Conservation (phyloP, 2,797 vertebrate species). For the Limosa lapponica region DNA sequence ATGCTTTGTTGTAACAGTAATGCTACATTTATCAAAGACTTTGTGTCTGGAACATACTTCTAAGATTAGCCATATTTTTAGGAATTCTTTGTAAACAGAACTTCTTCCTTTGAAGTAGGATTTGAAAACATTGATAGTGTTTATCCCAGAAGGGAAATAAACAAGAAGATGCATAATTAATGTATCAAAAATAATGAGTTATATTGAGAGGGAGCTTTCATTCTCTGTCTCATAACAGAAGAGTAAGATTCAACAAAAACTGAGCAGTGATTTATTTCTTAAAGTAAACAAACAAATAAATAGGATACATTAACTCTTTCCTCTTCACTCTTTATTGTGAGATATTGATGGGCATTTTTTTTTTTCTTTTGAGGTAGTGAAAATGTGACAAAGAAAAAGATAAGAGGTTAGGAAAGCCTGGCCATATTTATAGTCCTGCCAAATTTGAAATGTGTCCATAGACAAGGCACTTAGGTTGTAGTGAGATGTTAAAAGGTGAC, state of each 20-base stretch:
- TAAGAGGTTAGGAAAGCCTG: background rate
- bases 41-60: background rate
- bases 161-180: conserved; percentile 54
- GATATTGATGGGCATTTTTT: no score
- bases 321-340: background rate
- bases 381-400: background rate
- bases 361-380: background rate
- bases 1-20: background rate
- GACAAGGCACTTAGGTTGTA: background rate
- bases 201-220: background rate
- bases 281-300: no score
- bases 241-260: background rate
- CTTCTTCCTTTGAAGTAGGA: conserved; percentile 47
- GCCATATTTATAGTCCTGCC: background rate
- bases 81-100: conserved; percentile 1
- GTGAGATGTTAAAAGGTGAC: background rate
- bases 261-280: background rate
- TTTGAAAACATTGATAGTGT: conserved; percentile 37
- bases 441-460: background rate
- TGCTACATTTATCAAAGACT: background rate
- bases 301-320: background rate
- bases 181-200: conserved; percentile 38
- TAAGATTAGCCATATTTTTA: conserved; percentile 9
- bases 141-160: conserved; percentile 67
- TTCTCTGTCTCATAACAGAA: background rate